phyloP scores from a whole-genome alignment of 2,797 vertebrate species.

The Cryptoprocta ferox region DNA sequence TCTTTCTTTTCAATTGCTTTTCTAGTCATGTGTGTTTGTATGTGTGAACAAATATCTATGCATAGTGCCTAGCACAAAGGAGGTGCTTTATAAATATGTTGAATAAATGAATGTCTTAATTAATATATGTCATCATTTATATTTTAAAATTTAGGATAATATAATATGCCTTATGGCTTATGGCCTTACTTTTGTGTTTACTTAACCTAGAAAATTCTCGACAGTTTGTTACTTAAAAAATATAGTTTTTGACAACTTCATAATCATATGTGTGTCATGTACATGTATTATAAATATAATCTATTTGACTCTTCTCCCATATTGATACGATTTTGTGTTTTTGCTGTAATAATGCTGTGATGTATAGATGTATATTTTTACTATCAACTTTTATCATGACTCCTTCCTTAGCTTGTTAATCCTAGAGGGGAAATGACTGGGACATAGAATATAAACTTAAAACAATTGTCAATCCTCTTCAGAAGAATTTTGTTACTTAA shows the following conservation, averaged over 20 bases:
- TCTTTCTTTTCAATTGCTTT: not conserved
- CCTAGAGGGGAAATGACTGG: not conserved
- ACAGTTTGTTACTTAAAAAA: not conserved
- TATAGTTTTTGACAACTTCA: not conserved
- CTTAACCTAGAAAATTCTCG: not conserved
- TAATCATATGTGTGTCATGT: not conserved
- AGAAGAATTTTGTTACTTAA: conserved; percentile 6
- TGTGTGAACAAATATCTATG: not conserved
- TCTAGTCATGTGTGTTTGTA: not conserved
- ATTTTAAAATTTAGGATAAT: not conserved
- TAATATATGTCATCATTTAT: not conserved
- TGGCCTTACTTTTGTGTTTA: not conserved
- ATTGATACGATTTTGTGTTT: not conserved
- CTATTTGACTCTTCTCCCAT: not conserved
- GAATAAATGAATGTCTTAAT: not conserved
- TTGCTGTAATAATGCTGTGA: not conserved
- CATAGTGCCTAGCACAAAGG: not conserved
- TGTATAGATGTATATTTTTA: not conserved
- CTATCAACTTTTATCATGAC: not conserved
- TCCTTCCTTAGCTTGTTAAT: not conserved
- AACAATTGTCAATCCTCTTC: conserved; percentile 1
- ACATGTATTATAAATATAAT: not conserved
- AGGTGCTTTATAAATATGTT: not conserved
- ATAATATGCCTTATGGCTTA: not conserved
- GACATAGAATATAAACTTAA: not conserved